Percentiles rank a stretch among this genome's conserved stretches.
Evolutionary conservation across 2,113 vertebrate genomes (phyloP).

Genomic region (Mustela nigripes): DNA sequence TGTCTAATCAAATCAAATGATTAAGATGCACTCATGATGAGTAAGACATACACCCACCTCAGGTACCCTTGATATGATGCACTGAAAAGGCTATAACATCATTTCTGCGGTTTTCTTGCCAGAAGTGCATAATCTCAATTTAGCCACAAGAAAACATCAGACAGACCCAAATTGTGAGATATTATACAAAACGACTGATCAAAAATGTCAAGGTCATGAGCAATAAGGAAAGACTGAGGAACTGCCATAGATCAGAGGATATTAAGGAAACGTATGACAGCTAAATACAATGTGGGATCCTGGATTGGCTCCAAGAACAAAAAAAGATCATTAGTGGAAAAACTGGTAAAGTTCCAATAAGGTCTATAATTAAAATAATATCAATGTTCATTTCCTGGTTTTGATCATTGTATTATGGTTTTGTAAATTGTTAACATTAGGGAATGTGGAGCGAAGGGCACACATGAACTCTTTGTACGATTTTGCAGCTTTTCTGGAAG

Average conservation of each 20-base stretch:
- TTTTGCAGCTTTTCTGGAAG: neutral
- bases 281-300: neutral
- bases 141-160: conserved; percentile 1
- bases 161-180: neutral
- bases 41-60: neutral
- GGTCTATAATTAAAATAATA: neutral
- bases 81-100: neutral
- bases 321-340: neutral
- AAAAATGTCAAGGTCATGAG: neutral
- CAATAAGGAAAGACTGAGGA: neutral
- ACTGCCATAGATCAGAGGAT: neutral
- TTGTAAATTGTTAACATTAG: neutral
- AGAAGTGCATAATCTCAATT: neutral
- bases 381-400: neutral
- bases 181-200: neutral
- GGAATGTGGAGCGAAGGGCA: neutral
- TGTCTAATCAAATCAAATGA: neutral
- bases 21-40: neutral
- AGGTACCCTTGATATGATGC: neutral
- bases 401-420: neutral
- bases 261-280: neutral
- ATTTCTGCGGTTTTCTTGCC: neutral
- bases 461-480: neutral
- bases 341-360: neutral
- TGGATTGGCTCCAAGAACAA: neutral